Percentiles rank a stretch among this genome's conserved stretches.
phyloP scores from a whole-genome alignment of 2,113 vertebrate genomes.

The Apistogramma diplotaenia region DNA sequence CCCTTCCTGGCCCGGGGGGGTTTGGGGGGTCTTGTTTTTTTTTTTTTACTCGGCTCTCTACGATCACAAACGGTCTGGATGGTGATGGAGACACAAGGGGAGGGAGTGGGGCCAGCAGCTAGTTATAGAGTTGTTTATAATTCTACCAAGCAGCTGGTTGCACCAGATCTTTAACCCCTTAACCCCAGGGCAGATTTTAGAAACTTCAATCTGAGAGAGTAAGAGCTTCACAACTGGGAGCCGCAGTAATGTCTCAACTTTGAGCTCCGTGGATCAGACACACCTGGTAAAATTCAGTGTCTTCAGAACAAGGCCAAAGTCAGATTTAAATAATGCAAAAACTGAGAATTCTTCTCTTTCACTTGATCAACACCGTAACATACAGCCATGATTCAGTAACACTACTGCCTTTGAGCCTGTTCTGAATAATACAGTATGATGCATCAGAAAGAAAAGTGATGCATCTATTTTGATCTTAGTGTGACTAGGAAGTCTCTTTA shows the following conservation, averaged over 20 bases:
- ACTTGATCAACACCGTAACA: too few species aligned
- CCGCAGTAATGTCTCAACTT: neutral
- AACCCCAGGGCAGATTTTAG: neutral
- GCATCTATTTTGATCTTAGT: neutral
- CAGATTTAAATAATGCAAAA: too few species aligned
- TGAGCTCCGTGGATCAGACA: neutral
- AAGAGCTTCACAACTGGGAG: neutral
- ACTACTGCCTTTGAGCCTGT: neutral
- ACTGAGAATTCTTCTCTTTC: too few species aligned
- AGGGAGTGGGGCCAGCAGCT: neutral
- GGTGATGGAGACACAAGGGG: conserved; percentile 58
- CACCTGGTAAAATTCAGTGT: neutral
- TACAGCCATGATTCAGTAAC: neutral
- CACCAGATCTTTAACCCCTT: neutral
- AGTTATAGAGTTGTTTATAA: neutral
- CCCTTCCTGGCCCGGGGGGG: too few species aligned
- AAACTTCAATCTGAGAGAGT: neutral
- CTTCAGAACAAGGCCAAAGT: too few species aligned
- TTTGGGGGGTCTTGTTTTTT: too few species aligned
- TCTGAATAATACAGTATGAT: neutral
- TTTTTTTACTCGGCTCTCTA: conserved; percentile 78
- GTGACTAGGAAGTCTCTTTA: neutral
- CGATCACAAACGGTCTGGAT: conserved; percentile 80
- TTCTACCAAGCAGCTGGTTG: neutral
- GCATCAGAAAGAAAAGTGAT: neutral